Evolutionary conservation across 2,113 vertebrate genomes (phyloP).

Genomic region (Pelmatolapia mariae): DNA sequence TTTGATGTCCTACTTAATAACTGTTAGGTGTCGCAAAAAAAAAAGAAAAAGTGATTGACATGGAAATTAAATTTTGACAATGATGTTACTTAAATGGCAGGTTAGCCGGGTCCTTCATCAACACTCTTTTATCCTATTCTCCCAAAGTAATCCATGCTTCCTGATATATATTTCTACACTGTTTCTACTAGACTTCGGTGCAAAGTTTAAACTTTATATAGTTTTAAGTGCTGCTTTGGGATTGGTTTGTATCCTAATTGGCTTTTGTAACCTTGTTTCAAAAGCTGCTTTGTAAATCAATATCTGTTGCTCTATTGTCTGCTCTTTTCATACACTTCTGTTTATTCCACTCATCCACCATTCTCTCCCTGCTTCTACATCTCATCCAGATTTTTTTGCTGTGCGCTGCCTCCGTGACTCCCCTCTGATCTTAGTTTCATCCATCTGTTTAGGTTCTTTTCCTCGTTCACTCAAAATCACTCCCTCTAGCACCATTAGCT

Average conservation of each 20-base stretch:
- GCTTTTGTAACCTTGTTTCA: constrained; percentile 8
- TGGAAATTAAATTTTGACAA: not conserved
- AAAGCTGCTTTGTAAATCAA: constrained; percentile 31
- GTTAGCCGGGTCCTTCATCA: not conserved
- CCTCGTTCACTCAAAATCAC: constrained; percentile 35
- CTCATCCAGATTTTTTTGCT: constrained; percentile 9
- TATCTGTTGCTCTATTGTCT: not conserved
- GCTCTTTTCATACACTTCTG: not conserved
- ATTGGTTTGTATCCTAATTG: constrained; percentile 16
- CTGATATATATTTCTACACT: not conserved
- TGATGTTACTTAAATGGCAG: not conserved
- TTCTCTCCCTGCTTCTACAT: not conserved
- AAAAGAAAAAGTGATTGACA: not conserved
- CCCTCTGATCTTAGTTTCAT: not conserved
- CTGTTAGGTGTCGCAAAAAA: not conserved
- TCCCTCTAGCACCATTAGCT: constrained; percentile 35
- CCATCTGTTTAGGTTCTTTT: constrained; percentile 36
- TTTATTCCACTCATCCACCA: not conserved
- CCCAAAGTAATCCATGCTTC: not conserved
- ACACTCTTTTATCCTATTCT: not conserved
- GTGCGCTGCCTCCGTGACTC: not conserved
- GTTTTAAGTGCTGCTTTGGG: not conserved
- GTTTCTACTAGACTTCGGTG: not conserved
- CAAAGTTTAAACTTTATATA: not conserved
- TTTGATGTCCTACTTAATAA: not conserved